phyloP scores from a whole-genome alignment of 2,888 invertebrate genomes.

The Drosophila peninsularis region DNA sequence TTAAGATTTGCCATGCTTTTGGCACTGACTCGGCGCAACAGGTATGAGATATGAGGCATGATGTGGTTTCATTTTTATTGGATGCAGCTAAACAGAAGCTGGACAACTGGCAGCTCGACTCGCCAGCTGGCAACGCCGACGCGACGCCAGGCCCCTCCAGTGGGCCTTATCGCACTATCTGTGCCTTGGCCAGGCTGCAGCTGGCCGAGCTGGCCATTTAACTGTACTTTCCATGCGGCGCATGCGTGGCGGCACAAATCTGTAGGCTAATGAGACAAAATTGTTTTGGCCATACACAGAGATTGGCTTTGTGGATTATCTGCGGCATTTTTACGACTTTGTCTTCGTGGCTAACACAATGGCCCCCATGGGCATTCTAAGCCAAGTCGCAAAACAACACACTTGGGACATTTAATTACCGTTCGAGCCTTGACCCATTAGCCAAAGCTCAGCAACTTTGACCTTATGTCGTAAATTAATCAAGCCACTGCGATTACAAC shows the following conservation, averaged over 20 bases:
- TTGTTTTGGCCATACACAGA: constrained; percentile 35
- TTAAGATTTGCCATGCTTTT: constrained; percentile 61
- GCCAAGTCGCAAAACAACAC: constrained; percentile 9
- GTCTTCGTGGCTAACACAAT: constrained; percentile 26
- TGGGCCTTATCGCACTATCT: constrained; percentile 48
- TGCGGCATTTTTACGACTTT: constrained; percentile 23
- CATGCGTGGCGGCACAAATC: constrained; percentile 52
- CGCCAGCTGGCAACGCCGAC: constrained; percentile 13
- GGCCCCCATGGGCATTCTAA: constrained; percentile 28
- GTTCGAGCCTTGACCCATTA: constrained; percentile 68
- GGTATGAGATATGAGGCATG: constrained; percentile 10
- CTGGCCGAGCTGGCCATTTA: constrained; percentile 42
- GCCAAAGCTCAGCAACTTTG: constrained; percentile 57
- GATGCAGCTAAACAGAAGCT: constrained; percentile 48
- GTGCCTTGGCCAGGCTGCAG: constrained; percentile 15
- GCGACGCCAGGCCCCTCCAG: constrained; percentile 14
- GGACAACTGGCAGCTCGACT: constrained; percentile 3
- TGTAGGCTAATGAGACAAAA: constrained; percentile 53
- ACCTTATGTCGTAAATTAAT: constrained; percentile 74
- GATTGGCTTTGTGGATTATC: constrained; percentile 30
- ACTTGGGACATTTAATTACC: constrained; percentile 34
- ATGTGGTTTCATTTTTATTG: constrained; percentile 49
- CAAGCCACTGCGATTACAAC: constrained; percentile 59
- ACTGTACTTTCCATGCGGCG: constrained; percentile 64
- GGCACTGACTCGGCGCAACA: constrained; percentile 18